These are phyloP conservation scores for Centrocercus urophasianus DNA, from an alignment of 2,113 vertebrate genomes.

Conservation along the genomic window DNA sequence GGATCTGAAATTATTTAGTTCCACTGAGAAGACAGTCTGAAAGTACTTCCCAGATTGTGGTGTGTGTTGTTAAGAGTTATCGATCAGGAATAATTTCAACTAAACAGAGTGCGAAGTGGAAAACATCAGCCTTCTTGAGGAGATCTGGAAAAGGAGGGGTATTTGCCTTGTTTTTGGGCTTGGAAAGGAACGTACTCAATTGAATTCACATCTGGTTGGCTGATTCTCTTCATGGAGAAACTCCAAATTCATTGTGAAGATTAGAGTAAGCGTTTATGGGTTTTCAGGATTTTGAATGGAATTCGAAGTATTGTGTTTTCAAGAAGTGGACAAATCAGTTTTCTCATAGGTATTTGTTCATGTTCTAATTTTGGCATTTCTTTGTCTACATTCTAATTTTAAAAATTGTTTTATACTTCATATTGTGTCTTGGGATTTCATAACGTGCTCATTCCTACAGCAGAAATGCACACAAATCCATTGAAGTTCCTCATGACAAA, in stretches of 20 bases:
- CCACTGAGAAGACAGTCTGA: neutral
- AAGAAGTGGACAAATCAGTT: slow-evolving; percentile 76
- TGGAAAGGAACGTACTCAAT: slow-evolving; percentile 74
- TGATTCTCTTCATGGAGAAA: slow-evolving; percentile 79
- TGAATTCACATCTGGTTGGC: slow-evolving; percentile 82
- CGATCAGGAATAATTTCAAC: neutral
- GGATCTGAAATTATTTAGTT: neutral
- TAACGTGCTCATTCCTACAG: slow-evolving; percentile 26
- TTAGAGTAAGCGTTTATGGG: slow-evolving; percentile 78
- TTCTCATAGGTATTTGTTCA: slow-evolving; percentile 81
- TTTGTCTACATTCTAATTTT: slow-evolving; percentile 76
- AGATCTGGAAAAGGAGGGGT: neutral
- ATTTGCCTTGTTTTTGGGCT: slow-evolving; percentile 62
- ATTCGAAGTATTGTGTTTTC: slow-evolving; percentile 82
- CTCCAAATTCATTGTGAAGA: slow-evolving; percentile 80
- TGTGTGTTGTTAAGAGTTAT: neutral
- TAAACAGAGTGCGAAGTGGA: neutral
- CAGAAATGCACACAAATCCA: slow-evolving; percentile 43
- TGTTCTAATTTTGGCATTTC: slow-evolving; percentile 78
- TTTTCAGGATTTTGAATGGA: slow-evolving; percentile 77
- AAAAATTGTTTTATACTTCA: slow-evolving; percentile 70
- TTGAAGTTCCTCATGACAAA: slow-evolving; percentile 53
- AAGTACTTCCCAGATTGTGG: neutral
- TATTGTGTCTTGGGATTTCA: slow-evolving; percentile 63
- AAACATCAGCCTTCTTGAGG: neutral